These are phyloP conservation scores for Menidia beryllina DNA, from an alignment of 2,113 vertebrate genomes.

Conservation along the genomic window DNA sequence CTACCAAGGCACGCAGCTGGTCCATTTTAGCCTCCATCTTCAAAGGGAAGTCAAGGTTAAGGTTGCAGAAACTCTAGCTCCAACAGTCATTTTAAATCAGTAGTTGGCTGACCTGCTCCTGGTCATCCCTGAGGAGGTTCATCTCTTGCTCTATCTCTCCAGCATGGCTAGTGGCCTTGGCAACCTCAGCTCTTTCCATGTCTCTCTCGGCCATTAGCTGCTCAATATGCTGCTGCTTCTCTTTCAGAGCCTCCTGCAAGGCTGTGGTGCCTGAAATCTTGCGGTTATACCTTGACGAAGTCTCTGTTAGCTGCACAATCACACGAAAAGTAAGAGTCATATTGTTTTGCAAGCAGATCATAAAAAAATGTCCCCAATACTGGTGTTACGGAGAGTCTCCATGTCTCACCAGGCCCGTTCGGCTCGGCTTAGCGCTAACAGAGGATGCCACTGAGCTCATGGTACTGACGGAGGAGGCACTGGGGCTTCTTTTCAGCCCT, in stretches of 20 bases:
- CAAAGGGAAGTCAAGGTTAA: constrained; percentile 37
- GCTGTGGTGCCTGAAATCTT: constrained; percentile 99
- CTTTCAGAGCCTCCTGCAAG: constrained; percentile 96
- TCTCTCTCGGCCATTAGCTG: constrained; percentile 97
- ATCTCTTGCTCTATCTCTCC: constrained; percentile 96
- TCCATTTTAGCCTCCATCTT: constrained; percentile 98
- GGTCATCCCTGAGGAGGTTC: constrained; percentile 89
- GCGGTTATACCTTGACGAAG: constrained; percentile 93
- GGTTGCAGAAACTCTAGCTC: background rate
- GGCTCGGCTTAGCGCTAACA: constrained; percentile 96
- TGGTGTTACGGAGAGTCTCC: background rate
- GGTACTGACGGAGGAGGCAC: constrained; percentile 95
- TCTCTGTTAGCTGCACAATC: constrained; percentile 91
- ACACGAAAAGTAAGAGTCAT: background rate
- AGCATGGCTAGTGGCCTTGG: constrained; percentile 94
- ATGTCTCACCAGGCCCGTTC: constrained; percentile 91
- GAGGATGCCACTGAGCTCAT: constrained; percentile 96
- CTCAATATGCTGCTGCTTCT: constrained; percentile 99
- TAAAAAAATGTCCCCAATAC: background rate
- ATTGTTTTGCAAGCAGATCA: background rate
- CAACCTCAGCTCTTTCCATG: constrained; percentile 95
- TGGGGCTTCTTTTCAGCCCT: constrained; percentile 92
- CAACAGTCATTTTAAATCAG: background rate
- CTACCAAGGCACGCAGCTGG: constrained; percentile 93
- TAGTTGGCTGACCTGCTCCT: constrained; percentile 88